A percentile compares a stretch with the other conserved stretches of the same genome.
Conservation (phyloP, 2,113 vertebrate species). For the Trogon melanurus region DNA sequence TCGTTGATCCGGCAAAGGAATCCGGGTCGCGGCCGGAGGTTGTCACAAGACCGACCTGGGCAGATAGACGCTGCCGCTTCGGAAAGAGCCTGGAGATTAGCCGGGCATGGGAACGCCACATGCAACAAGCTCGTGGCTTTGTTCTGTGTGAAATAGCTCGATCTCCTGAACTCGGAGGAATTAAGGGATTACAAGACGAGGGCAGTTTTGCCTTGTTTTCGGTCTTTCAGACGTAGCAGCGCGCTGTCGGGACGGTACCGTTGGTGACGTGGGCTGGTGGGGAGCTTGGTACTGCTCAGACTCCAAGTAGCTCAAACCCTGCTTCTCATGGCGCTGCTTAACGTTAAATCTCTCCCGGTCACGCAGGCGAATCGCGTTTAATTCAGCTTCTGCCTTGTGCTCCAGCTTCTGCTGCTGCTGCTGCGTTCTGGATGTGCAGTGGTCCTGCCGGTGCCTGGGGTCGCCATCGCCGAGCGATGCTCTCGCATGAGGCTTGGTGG, state of each 20-base stretch:
- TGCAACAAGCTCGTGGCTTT: not conserved
- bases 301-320: not conserved
- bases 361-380: not conserved
- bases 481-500: not conserved
- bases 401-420: rapidly evolving
- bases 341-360: not conserved
- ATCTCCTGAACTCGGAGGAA: not conserved
- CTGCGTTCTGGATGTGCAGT: not conserved
- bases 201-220: not conserved
- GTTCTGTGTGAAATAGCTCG: not conserved
- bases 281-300: not conserved
- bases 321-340: rapidly evolving
- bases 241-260: rapidly evolving
- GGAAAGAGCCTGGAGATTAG: not conserved
- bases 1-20: not conserved
- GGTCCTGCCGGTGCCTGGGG: rapidly evolving
- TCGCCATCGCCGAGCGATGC: not conserved
- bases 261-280: rapidly evolving
- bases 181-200: not conserved
- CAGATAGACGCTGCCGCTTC: not conserved
- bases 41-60: not conserved
- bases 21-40: not conserved
- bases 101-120: not conserved
- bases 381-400: not conserved
- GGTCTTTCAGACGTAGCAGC: not conserved